Evolutionary conservation across 2,113 vertebrate species (phyloP).

Genomic region (Ellobius talpinus): DNA sequence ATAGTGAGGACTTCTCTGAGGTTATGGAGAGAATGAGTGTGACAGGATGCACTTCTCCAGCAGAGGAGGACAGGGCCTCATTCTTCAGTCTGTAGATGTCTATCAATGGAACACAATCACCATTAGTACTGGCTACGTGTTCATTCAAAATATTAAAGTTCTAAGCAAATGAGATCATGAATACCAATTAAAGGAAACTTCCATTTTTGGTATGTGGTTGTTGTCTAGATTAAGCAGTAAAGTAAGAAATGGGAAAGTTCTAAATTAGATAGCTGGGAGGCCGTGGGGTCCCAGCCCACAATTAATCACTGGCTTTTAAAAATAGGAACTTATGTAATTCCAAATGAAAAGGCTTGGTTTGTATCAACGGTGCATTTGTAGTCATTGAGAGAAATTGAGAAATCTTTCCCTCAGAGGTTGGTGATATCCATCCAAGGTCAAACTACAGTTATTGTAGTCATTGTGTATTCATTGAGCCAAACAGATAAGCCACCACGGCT

Average conservation of each 20-base stretch:
- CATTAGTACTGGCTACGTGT: background rate
- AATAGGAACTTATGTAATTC: background rate
- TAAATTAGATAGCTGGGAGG: background rate
- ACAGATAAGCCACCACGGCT: background rate
- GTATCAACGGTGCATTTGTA: background rate
- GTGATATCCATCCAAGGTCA: background rate
- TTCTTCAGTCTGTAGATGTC: constrained; percentile 47
- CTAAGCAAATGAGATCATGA: constrained; percentile 46
- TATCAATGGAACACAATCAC: constrained; percentile 60
- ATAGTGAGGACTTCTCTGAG: constrained; percentile 29
- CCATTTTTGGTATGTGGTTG: constrained; percentile 20
- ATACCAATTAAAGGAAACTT: constrained; percentile 72
- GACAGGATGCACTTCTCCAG: constrained; percentile 66
- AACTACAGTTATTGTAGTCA: background rate
- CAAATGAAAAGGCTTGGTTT: background rate
- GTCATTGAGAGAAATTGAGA: background rate
- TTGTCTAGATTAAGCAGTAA: constrained; percentile 20
- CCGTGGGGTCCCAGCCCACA: background rate
- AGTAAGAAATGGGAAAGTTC: constrained; percentile 47
- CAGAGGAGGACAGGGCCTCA: constrained; percentile 9
- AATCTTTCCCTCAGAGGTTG: constrained; percentile 4
- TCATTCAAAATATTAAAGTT: constrained; percentile 61
- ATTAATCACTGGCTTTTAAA: background rate
- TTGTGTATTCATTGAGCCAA: background rate
- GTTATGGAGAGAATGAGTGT: constrained; percentile 77